Base-by-base conservation (phyloP, 1,140 invertebrate genomes). In the Drosophila watanabei region DNA sequence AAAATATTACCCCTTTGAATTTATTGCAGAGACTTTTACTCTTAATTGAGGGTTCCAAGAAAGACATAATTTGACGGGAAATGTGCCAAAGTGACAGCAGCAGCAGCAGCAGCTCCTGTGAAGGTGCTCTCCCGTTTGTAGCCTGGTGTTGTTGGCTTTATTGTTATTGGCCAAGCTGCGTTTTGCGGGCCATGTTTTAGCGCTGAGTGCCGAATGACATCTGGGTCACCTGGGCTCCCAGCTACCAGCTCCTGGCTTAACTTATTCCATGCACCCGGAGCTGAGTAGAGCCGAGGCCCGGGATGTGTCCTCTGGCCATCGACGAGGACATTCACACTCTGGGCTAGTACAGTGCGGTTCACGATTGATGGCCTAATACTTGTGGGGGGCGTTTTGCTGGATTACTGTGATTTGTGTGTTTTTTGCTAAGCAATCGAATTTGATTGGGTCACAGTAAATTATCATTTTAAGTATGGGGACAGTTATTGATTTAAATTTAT, bases 211-310 rank as follows among this genome's bases (percentile, higher is more conserved):
- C 69, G 70, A 81, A 89, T 89, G 85, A 89, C 85, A 89, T 90
- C 86, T 89, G 86, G 85, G 85, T 89, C 86, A 89, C 80, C 84
- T 89, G 85, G 77, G 63, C 65, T 69, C 63, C n/a, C 33, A 52
- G n/a, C 9, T 39, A 11, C 48, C 32, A 54, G 13, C 33, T 35
- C 20, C 76, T 24, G 37, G 46, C 81, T 83, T 80, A 88, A 81
- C 65, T 75, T 88, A 81, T 81, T 37, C 61, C 37, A 37, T 37
- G 66, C 65, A 72, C 33, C 8, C n/a, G 49, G 14, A 28, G 14
- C 32, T n/a, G 28, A 41, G 46, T 14, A 39, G 14, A 28, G 14
- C 32, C n/a, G 28, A 41, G 46, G 11, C 6, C 28, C 33, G 2
- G 35, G 35, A 41, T 45, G 43, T 52, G 33, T 71, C 68, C 68